Conservation (phyloP, 1,140 invertebrate species). For the Ctenoplectra terminalis region DNA sequence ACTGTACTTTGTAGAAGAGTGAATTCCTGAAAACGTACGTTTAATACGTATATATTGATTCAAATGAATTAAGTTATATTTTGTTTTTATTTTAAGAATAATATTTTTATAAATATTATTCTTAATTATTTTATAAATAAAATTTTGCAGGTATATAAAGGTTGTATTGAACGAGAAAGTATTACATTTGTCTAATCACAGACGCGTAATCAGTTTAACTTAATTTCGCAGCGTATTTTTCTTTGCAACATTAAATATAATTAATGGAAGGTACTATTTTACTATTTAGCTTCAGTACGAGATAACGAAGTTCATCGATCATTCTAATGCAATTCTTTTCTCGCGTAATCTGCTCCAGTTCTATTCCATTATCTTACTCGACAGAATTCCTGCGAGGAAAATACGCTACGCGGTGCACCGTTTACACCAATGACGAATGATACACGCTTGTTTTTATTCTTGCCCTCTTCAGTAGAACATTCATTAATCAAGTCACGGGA, state of each 20-base stretch:
- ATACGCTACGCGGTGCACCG: constrained; percentile 45
- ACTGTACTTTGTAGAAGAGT: too few species aligned
- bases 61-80: too few species aligned
- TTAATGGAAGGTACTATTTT: constrained; percentile 33
- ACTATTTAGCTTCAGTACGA: constrained; percentile 22
- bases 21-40: too few species aligned
- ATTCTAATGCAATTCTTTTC: constrained; percentile 65
- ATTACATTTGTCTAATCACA: not conserved
- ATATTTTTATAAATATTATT: too few species aligned
- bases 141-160: too few species aligned
- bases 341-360: constrained; percentile 64
- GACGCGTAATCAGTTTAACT: not conserved
- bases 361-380: constrained; percentile 65
- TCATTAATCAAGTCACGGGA: constrained; percentile 60
- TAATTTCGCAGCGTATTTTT: not conserved
- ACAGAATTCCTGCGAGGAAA: constrained; percentile 52
- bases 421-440: constrained; percentile 65
- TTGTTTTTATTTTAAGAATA: too few species aligned
- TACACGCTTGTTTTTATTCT: constrained; percentile 49
- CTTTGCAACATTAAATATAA: not conserved
- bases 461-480: not conserved
- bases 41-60: too few species aligned
- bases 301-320: constrained; percentile 61
- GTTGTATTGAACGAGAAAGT: not conserved
- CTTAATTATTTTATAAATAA: too few species aligned